Evolutionary conservation across 1,140 invertebrate genomes (phyloP), one percentile per base, ranked within the genome.

Genomic region (Zaprionus lachaisei): DNA sequence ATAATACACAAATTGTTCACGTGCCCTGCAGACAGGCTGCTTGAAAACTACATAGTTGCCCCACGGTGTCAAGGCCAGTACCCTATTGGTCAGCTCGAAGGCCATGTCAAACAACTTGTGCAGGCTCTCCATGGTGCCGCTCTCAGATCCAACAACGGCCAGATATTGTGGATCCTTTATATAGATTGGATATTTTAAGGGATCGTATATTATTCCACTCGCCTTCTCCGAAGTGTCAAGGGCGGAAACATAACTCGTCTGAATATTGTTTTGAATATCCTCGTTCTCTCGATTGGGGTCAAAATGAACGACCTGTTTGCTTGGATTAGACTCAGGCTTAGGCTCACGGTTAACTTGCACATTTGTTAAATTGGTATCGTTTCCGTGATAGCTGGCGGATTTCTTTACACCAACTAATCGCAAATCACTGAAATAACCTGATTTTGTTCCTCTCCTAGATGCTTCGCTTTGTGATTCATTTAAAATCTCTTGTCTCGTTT

Each of bases 31-130:
- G 34, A 41, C 57, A 12, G 7, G 17, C 15, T 70, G 58, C 9
- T 63, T 75, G 55, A 92, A 92, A n/a, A 91, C 75, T 6, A 92
- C 79, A 72, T 83, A 92, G 57, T 92, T 92, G 14, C 91, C 92
- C 91, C 92, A 92, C 2, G 92, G 92, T 3, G 92, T 92, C 78
- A 92, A 87, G 5, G 74, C 72, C 1, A 92, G 69, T 11, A 91
- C 78, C 7, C 92, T 80, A 58, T 90, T 85, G 44, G 79, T 72
- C 17, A 85, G 79, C 1, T 72, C 68, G 44, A 92, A 92, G 0
- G 79, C 76, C 14, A 77, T 72, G n/a, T 51, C 41, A 5, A 92
- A 37, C 37, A 91, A 20, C 0, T 72, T 72, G 7, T 67, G 41
- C 1, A 91, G n/a, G 38, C 82, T 92, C 57, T 83, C 77, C n/a